A percentile compares a stretch with the other conserved stretches of the same genome.
Conservation (phyloP, 2,113 vertebrate genomes). For the Lagopus muta region DNA sequence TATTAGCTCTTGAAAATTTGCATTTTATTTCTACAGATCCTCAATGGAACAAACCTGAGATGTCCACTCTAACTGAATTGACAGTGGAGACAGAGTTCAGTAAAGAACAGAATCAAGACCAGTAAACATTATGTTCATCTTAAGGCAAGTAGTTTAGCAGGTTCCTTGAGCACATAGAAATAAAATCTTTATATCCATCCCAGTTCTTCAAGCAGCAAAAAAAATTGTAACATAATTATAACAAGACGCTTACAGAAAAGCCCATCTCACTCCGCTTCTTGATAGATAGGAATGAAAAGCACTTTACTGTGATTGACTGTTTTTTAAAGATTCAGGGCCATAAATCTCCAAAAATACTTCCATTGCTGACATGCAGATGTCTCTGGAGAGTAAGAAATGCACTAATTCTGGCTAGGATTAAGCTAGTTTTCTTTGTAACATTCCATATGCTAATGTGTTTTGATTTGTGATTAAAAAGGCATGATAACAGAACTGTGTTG, state of each 20-base stretch:
- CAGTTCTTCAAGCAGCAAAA: neutral
- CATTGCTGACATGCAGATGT: neutral
- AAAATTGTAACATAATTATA: neutral
- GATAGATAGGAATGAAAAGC: neutral
- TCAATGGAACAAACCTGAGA: conserved; percentile 21
- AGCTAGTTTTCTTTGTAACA: neutral
- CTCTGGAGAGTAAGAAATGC: neutral
- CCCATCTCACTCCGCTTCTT: neutral
- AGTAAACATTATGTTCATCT: neutral
- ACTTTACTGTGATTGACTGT: neutral
- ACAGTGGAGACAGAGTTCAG: neutral
- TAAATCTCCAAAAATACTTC: neutral
- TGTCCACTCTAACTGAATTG: neutral
- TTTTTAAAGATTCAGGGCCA: neutral
- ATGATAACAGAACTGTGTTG: neutral
- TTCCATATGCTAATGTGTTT: neutral
- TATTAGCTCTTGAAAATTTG: neutral
- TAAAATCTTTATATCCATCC: neutral
- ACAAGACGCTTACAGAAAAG: neutral
- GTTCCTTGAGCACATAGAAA: neutral
- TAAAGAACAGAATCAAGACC: neutral
- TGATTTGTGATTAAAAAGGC: neutral
- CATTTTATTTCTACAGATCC: conserved; percentile 32
- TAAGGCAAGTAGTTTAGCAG: neutral
- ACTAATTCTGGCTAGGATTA: neutral